These are phyloP conservation scores for Procavia capensis DNA, from an alignment of 2,113 vertebrate species.

Conservation along the genomic window DNA sequence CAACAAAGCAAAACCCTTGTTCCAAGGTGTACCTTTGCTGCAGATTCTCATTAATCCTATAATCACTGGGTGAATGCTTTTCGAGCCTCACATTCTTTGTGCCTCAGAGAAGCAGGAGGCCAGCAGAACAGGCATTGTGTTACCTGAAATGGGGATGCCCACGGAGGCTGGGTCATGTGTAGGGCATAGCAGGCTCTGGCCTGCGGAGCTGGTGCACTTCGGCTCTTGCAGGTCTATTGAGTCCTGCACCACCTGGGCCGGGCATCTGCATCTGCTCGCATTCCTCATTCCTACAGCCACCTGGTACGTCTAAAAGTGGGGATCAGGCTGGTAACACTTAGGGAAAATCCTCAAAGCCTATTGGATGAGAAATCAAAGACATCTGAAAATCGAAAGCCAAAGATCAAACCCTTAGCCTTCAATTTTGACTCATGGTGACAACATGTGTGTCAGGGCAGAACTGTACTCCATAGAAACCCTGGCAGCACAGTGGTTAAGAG, in stretches of 20 bases:
- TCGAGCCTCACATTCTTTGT: conserved; percentile 31
- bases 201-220: background rate
- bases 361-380: conserved; percentile 12
- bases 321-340: background rate
- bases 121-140: background rate
- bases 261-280: background rate
- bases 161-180: background rate
- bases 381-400: background rate
- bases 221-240: background rate
- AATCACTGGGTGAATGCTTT: conserved; percentile 44
- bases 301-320: background rate
- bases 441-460: background rate
- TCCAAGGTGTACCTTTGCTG: conserved; percentile 39
- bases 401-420: background rate
- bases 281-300: background rate
- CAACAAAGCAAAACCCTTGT: conserved; percentile 31
- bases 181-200: background rate
- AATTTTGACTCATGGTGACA: background rate
- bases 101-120: background rate
- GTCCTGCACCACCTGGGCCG: background rate
- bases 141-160: fast-evolving
- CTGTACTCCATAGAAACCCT: background rate
- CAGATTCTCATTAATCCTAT: conserved; percentile 57
- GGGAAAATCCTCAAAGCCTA: background rate
- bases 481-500: background rate